A percentile compares a stretch with the other conserved stretches of the same genome.
These are phyloP conservation scores for Carassius carassius DNA, from an alignment of 2,113 vertebrate species.

Conservation along the genomic window DNA sequence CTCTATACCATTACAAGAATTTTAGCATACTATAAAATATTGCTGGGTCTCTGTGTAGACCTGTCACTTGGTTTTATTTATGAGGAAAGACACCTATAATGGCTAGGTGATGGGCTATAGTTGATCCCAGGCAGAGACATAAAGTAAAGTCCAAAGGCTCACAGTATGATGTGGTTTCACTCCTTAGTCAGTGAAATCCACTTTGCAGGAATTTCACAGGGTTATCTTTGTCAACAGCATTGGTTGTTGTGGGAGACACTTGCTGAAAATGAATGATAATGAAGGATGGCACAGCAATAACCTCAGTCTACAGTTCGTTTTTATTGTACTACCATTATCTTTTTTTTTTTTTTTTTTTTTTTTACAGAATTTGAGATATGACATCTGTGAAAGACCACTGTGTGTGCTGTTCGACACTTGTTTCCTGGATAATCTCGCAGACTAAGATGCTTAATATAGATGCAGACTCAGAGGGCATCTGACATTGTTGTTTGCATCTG, in stretches of 20 bases:
- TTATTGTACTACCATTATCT: constrained; percentile 6
- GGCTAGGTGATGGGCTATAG: constrained; percentile 50
- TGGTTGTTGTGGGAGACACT: constrained; percentile 53
- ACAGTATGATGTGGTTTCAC: constrained; percentile 47
- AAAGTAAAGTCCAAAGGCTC: constrained; percentile 26
- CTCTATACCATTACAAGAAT: neutral
- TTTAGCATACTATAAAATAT: constrained; percentile 37
- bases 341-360: constrained; percentile 36
- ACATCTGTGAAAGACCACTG: constrained; percentile 68
- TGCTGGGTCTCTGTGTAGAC: constrained; percentile 15
- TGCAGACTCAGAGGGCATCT: constrained; percentile 51
- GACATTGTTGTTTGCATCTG: constrained; percentile 56
- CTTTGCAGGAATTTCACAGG: constrained; percentile 70
- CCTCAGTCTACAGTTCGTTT: constrained; percentile 48
- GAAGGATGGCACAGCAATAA: constrained; percentile 57
- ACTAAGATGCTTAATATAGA: constrained; percentile 72
- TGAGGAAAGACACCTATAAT: constrained; percentile 46
- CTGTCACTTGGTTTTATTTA: constrained; percentile 58
- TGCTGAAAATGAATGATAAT: constrained; percentile 54
- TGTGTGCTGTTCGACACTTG: constrained; percentile 58
- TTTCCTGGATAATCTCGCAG: constrained; percentile 68
- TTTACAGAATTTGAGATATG: constrained; percentile 62
- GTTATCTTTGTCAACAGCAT: constrained; percentile 74
- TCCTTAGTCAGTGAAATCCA: constrained; percentile 62
- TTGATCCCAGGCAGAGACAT: constrained; percentile 53